Conservation (phyloP, 2,113 vertebrate species). For the Silurus asotus region DNA sequence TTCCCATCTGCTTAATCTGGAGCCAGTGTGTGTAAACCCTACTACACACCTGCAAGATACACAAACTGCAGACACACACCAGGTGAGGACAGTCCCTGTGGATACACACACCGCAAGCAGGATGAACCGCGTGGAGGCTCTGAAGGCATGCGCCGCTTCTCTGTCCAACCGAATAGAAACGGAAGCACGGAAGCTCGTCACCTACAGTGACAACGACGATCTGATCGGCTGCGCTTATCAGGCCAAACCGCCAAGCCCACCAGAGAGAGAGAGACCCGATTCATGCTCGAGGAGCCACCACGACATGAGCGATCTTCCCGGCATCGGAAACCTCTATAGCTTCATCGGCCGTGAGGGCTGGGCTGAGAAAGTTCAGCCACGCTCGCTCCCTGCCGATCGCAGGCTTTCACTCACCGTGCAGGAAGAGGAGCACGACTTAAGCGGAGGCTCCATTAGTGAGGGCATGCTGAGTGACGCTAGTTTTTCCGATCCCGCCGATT, state of each 20-base stretch:
- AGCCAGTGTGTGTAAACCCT: slow-evolving; percentile 66
- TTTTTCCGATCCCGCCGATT: slow-evolving; percentile 81
- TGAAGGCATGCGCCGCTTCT: slow-evolving; percentile 92
- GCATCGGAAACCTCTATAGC: slow-evolving; percentile 77
- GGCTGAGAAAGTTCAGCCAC: slow-evolving; percentile 65
- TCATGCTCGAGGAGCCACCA: slow-evolving; percentile 77
- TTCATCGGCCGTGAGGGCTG: slow-evolving; percentile 76
- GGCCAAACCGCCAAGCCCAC: slow-evolving; percentile 75
- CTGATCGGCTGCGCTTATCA: slow-evolving; percentile 66
- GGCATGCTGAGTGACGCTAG: slow-evolving; percentile 85
- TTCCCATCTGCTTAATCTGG: slow-evolving; percentile 78
- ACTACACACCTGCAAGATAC: slow-evolving; percentile 45
- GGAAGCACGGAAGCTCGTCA: slow-evolving; percentile 87
- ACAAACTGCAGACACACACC: slow-evolving; percentile 63
- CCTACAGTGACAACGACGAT: slow-evolving; percentile 71
- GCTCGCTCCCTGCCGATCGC: slow-evolving; percentile 57
- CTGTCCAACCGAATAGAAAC: slow-evolving; percentile 89
- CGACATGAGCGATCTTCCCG: slow-evolving; percentile 76
- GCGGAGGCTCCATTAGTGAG: slow-evolving; percentile 87
- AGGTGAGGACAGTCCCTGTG: slow-evolving; percentile 81
- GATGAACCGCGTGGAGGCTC: slow-evolving; percentile 79
- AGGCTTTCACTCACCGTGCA: slow-evolving; percentile 47
- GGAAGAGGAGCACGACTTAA: slow-evolving; percentile 72
- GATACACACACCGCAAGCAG: slow-evolving; percentile 64
- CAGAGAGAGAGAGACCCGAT: slow-evolving; percentile 73